Conservation (phyloP, 1,140 invertebrate species). For the Plectrocnemia conspersa region DNA sequence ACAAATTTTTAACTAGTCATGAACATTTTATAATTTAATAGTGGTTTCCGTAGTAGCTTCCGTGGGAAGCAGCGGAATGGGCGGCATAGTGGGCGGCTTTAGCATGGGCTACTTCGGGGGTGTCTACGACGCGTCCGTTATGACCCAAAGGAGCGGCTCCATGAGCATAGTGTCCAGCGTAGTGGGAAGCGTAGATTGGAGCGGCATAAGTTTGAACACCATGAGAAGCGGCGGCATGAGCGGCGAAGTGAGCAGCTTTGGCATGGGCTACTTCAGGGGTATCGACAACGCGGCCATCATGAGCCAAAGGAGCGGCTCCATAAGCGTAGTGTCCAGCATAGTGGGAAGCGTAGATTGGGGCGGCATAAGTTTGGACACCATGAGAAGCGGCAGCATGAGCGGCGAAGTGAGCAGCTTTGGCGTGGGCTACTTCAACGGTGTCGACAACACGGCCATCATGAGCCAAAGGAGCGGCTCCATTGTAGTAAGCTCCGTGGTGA, state of each 20-base stretch:
- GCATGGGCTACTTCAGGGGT: constrained; percentile 21
- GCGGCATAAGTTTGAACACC: too few species aligned
- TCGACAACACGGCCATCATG: constrained; percentile 46
- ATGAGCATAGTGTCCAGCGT: constrained; percentile 28
- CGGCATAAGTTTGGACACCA: not conserved
- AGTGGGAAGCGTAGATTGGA: constrained; percentile 11
- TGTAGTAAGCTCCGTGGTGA: constrained; percentile 43
- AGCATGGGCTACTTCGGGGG: constrained; percentile 48
- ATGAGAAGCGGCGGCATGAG: constrained; percentile 3
- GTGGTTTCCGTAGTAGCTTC: not conserved
- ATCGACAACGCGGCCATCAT: constrained; percentile 26
- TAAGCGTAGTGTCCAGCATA: not conserved
- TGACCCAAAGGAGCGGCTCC: constrained; percentile 40
- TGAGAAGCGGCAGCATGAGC: not conserved
- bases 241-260: constrained; percentile 7
- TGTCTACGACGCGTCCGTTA: constrained; percentile 44
- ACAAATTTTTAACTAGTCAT: too few species aligned
- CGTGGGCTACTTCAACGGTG: constrained; percentile 47
- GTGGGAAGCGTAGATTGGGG: not conserved
- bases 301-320: constrained; percentile 31
- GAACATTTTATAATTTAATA: too few species aligned
- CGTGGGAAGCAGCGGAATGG: not conserved
- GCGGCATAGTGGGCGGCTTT: constrained; percentile 46
- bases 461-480: constrained; percentile 40
- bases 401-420: constrained; percentile 47